phyloP scores from a whole-genome alignment of 1,140 invertebrate species.

The Drosophila navojoa region DNA sequence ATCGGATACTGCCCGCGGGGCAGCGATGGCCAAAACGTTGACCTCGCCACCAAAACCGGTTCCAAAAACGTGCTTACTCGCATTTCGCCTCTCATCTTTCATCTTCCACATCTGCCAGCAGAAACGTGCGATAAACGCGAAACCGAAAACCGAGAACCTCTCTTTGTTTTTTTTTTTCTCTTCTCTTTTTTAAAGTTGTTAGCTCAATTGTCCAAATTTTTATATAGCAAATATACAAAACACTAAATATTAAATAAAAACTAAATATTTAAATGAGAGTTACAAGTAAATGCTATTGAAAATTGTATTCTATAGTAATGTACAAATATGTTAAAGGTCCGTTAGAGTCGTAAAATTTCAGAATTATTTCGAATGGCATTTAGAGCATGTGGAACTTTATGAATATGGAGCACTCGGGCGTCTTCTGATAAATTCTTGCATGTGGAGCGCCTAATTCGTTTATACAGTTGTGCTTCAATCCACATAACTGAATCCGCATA shows the following conservation, averaged over 20 bases:
- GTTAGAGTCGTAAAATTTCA: background rate
- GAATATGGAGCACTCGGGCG: background rate
- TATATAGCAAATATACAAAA: constrained; percentile 52
- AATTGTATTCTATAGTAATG: background rate
- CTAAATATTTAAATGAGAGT: constrained; percentile 8
- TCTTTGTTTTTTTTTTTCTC: background rate
- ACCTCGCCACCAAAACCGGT: constrained; percentile 70
- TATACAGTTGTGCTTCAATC: constrained; percentile 10
- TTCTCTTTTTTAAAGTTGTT: constrained; percentile 35
- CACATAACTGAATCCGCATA: too few relatives aligned
- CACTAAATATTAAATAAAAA: constrained; percentile 31
- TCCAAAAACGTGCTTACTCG: constrained; percentile 67
- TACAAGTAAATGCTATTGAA: background rate
- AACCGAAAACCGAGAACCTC: constrained; percentile 4
- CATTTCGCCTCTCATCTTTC: constrained; percentile 24
- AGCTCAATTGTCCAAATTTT: constrained; percentile 65
- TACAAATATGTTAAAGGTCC: background rate
- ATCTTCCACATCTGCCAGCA: constrained; percentile 2
- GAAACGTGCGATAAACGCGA: constrained; percentile 16
- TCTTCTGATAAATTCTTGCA: background rate
- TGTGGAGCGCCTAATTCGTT: background rate
- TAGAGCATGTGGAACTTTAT: background rate
- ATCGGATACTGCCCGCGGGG: constrained; percentile 13
- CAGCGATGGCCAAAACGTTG: constrained; percentile 59
- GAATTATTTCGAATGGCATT: background rate